Evolutionary conservation across 2,888 invertebrate species (phyloP).

Genomic region (Lycocerus yunnanus): DNA sequence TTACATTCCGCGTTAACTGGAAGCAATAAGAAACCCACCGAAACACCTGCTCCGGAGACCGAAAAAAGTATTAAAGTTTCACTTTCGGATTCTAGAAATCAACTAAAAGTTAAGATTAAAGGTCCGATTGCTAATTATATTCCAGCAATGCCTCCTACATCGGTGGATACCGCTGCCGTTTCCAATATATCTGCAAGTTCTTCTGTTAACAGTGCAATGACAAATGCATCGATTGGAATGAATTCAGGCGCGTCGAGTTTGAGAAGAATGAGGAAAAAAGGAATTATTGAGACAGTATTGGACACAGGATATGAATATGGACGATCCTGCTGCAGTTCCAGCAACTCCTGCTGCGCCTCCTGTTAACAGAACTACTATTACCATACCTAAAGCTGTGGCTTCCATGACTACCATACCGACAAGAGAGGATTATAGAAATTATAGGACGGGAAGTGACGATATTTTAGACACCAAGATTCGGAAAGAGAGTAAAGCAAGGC

Average conservation of each 20-base stretch:
- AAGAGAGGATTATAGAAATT: conserved; percentile 78
- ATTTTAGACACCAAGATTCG: conserved; percentile 70
- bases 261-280: conserved; percentile 87
- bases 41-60: conserved; percentile 56
- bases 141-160: conserved; percentile 63
- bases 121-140: conserved; percentile 83
- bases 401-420: conserved; percentile 88
- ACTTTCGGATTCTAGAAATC: conserved; percentile 80
- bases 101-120: conserved; percentile 88
- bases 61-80: conserved; percentile 71
- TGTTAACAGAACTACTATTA: conserved; percentile 72
- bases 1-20: conserved; percentile 70
- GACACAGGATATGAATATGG: conserved; percentile 83
- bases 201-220: conserved; percentile 54
- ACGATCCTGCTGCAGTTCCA: conserved; percentile 66
- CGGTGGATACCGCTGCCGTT: conserved; percentile 54
- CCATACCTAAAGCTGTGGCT: conserved; percentile 87
- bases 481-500: conserved; percentile 60
- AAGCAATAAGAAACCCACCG: conserved; percentile 58
- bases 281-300: conserved; percentile 84
- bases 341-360: conserved; percentile 64
- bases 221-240: conserved; percentile 39
- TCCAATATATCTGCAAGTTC: conserved; percentile 57
- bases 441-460: conserved; percentile 51
- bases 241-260: conserved; percentile 73